Evolutionary conservation across 2,797 vertebrate species (phyloP), one percentile per base, ranked within the genome.

Genomic region (Halcyon smyrnensis): DNA sequence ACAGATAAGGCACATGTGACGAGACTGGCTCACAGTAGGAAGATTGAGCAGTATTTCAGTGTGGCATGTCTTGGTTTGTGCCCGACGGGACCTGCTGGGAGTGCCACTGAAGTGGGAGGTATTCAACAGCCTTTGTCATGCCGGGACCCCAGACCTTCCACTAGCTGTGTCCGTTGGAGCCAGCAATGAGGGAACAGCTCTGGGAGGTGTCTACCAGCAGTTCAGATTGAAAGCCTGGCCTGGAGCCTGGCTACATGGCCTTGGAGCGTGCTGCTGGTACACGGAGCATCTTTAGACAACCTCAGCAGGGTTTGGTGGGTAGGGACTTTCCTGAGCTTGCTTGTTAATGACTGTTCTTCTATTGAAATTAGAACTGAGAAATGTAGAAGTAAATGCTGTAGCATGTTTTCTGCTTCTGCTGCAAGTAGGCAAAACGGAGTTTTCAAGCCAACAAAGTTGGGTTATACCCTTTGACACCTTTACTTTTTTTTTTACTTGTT

Each of bases 181-280:
- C 5, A 21, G 34, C 5, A 10, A 5, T 2, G 0, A 1, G 54
- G 30, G 8, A 34, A 0, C 24, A 34, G 60, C 75, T n/a, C 65
- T 4, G 28, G 69, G 25, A 69, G 56, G 56, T 28, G 56, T 8
- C 6, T 18, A 4, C 1, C 6, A 60, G 50, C 50, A n/a, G 45
- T 50, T 50, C n/a, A 8, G 23, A 34, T 4, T 39, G 21, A 3
- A 9, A 24, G 43, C 15, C 8, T 34, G 36, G 28, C 20, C 30
- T 87, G 67, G 43, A 74, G 78, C 78, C 54, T 6, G 11, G 30
- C 18, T 8, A 3, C 39, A 4, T 3, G 41, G 12, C 14, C 56
- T 39, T 14, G 12, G 30, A n/a, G 34, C 8, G 2, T 2, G 11
- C 45, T 14, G 70, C 34, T 30, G 7, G 37, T 19, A 7, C 15